A percentile compares a stretch with the other conserved stretches of the same genome.
These are phyloP conservation scores for Haemorhous mexicanus DNA, from an alignment of 2,113 vertebrate species.

Conservation along the genomic window DNA sequence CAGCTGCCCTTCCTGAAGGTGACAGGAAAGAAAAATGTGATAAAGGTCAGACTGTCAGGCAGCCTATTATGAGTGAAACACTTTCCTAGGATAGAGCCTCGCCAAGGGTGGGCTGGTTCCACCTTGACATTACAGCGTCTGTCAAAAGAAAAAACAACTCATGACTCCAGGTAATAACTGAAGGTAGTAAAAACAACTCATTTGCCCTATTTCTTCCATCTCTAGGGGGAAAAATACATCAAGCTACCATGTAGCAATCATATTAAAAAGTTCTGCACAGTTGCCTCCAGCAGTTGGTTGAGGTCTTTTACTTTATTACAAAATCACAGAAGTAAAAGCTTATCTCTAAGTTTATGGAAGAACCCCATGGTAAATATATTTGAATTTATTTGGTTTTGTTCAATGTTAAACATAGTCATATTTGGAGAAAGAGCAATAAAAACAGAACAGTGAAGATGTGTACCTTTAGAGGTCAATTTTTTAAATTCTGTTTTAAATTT, in stretches of 20 bases:
- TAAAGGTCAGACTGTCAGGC: slow-evolving; percentile 16
- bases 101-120: background rate
- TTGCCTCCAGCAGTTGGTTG: background rate
- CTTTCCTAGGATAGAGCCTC: background rate
- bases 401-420: background rate
- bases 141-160: slow-evolving; percentile 39
- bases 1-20: background rate
- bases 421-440: background rate
- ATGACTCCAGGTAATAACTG: slow-evolving; percentile 14
- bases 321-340: background rate
- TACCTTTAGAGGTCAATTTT: background rate
- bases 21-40: slow-evolving; percentile 20
- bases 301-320: background rate
- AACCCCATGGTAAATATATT: background rate
- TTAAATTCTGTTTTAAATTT: background rate
- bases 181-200: slow-evolving; percentile 9
- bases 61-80: background rate
- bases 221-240: background rate
- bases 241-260: slow-evolving; percentile 6
- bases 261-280: slow-evolving; percentile 1
- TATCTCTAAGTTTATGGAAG: background rate
- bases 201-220: slow-evolving; percentile 16
- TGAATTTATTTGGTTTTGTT: background rate
- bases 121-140: slow-evolving; percentile 26
- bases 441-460: background rate